phyloP scores from a whole-genome alignment of 2,113 vertebrate genomes.

The Sinocyclocheilus rhinocerous region DNA sequence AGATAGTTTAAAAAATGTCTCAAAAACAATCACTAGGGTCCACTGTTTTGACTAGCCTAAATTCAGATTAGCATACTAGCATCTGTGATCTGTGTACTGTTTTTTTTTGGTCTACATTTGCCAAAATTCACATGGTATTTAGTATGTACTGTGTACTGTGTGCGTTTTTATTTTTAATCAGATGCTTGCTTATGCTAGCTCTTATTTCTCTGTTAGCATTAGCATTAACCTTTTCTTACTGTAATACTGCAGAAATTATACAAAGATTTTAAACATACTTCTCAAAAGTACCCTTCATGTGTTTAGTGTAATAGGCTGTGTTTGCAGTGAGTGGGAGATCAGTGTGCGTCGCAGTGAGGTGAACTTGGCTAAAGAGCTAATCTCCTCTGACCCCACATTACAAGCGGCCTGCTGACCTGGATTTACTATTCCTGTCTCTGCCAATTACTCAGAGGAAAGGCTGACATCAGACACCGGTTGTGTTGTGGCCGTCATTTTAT shows the following conservation, averaged over 20 bases:
- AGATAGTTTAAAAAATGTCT: not conserved
- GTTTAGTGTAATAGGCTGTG: not conserved
- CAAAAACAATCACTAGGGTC: not conserved
- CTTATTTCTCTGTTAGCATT: not conserved
- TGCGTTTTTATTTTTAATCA: not conserved
- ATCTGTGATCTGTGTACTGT: not conserved
- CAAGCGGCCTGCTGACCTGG: constrained; percentile 16
- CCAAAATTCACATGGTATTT: not conserved
- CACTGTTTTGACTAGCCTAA: not conserved
- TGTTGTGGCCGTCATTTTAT: too few species aligned
- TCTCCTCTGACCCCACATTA: constrained; percentile 25
- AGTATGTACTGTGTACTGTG: not conserved
- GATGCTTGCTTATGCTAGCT: not conserved
- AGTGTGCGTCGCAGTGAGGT: not conserved
- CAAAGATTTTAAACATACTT: not conserved
- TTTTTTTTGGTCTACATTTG: not conserved
- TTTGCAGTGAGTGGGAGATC: not conserved
- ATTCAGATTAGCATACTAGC: constrained; percentile 4
- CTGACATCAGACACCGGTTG: not conserved
- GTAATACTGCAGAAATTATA: not conserved
- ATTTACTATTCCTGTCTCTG: constrained; percentile 33
- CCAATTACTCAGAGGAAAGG: constrained; percentile 2
- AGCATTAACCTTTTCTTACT: not conserved
- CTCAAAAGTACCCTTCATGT: not conserved
- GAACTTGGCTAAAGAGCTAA: constrained; percentile 37